Evolutionary conservation across 2,113 vertebrate species (phyloP).

Genomic region (Hippoglossus stenolepis): DNA sequence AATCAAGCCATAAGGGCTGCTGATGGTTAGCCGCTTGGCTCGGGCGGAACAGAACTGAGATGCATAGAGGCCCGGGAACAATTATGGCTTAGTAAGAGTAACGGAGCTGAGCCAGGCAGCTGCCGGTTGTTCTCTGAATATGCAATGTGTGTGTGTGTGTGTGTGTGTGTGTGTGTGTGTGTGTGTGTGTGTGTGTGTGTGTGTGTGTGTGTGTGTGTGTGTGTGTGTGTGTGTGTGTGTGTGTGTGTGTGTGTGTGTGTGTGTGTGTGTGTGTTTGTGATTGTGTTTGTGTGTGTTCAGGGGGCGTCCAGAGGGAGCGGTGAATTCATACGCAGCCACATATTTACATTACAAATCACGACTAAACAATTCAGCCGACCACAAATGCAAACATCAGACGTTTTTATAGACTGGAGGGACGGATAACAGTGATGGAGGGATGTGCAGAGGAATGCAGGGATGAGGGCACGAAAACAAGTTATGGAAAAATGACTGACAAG

Average conservation of each 20-base stretch:
- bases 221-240: no score
- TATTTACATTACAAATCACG: constrained; percentile 80
- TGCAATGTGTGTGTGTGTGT: constrained; percentile 21
- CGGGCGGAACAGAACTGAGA: constrained; percentile 39
- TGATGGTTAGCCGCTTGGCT: constrained; percentile 70
- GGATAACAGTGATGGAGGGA: constrained; percentile 37
- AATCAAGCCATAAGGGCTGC: constrained; percentile 59
- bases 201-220: no score
- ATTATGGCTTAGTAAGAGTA: constrained; percentile 73
- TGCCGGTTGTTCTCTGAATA: constrained; percentile 57
- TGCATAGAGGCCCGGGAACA: constrained; percentile 62
- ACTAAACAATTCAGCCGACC: constrained; percentile 74
- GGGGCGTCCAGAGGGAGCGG: constrained; percentile 49
- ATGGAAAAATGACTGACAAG: constrained; percentile 12
- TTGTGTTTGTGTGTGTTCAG: constrained; percentile 27
- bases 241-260: no score
- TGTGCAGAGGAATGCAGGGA: constrained; percentile 37
- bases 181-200: no score
- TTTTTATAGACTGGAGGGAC: constrained; percentile 48
- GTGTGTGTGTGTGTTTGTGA: not conserved
- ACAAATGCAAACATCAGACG: constrained; percentile 68
- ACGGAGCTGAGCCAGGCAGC: constrained; percentile 59
- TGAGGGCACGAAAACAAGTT: constrained; percentile 15
- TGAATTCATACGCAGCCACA: constrained; percentile 65
- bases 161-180: no score